Conservation (phyloP, 2,888 invertebrate species). For the Agrochola macilenta region DNA sequence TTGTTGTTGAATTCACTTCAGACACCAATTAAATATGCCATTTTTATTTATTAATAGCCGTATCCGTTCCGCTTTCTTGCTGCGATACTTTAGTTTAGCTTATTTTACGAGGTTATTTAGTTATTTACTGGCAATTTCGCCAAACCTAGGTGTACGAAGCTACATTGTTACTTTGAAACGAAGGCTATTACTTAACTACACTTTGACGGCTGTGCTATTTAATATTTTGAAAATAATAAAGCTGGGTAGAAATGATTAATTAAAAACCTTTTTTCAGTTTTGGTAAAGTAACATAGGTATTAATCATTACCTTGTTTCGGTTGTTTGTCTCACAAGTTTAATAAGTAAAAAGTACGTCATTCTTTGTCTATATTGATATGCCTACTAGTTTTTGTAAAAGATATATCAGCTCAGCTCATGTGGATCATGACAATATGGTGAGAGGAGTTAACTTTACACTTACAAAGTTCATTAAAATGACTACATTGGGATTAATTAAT, state of each 20-base stretch:
- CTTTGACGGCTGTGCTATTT: not conserved
- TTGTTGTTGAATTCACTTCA: slow-evolving; percentile 16
- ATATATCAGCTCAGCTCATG: not conserved
- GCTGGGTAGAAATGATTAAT: not conserved
- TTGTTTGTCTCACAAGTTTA: not conserved
- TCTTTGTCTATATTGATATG: no score
- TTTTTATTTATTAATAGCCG: slow-evolving; percentile 23
- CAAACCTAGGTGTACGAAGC: not conserved
- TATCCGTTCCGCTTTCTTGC: slow-evolving; percentile 50
- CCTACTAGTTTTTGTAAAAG: not conserved
- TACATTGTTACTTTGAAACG: slow-evolving; percentile 2
- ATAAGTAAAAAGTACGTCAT: not conserved
- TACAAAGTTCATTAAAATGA: not conserved
- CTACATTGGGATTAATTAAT: not conserved
- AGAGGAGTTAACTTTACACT: not conserved
- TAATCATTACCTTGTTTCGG: no score
- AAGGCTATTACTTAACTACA: slow-evolving; percentile 16
- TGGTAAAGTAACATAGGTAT: no score
- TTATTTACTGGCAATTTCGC: slow-evolving; percentile 12
- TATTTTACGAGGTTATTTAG: slow-evolving; percentile 19
- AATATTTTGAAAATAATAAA: slow-evolving; percentile 19
- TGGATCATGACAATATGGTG: no score
- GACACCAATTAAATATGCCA: slow-evolving; percentile 15
- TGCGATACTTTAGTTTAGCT: slow-evolving; percentile 12
- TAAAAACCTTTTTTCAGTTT: no score